These are phyloP conservation scores for Melanostoma scalare DNA, from an alignment of 2,888 invertebrate species.

Conservation along the genomic window DNA sequence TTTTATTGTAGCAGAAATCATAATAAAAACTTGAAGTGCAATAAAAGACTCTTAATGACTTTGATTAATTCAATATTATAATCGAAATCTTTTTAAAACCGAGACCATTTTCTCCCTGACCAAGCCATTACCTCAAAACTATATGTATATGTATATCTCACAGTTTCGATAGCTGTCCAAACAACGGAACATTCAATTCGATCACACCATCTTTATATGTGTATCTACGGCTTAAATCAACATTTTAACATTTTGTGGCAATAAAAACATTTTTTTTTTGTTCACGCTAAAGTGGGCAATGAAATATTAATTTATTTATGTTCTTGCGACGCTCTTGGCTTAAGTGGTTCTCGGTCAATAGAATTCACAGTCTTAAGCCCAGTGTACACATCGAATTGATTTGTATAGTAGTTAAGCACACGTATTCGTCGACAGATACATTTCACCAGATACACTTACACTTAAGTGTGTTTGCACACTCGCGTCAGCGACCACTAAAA, in stretches of 20 bases:
- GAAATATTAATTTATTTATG: conserved; percentile 72
- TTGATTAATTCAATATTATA: too few relatives aligned
- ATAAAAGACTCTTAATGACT: too few relatives aligned
- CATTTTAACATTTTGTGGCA: conserved; percentile 69
- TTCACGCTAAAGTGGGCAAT: conserved; percentile 65
- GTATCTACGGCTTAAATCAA: conserved; percentile 57
- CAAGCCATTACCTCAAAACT: too few relatives aligned
- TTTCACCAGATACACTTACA: conserved; percentile 72
- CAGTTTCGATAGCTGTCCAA: conserved; percentile 45
- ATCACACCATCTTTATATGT: conserved; percentile 34
- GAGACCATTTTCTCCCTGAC: too few relatives aligned
- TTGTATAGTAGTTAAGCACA: conserved; percentile 68
- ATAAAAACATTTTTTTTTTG: conserved; percentile 54
- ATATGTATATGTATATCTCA: too few relatives aligned
- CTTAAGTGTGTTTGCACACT: conserved; percentile 68
- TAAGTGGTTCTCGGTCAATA: conserved; percentile 71
- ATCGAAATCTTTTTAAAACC: too few relatives aligned
- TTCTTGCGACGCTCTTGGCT: conserved; percentile 55
- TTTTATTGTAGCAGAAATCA: too few relatives aligned
- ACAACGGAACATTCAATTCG: conserved; percentile 32
- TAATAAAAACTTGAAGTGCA: too few relatives aligned
- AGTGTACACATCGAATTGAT: conserved; percentile 67
- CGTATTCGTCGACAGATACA: conserved; percentile 61
- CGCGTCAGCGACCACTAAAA: conserved; percentile 53
- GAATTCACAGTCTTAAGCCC: conserved; percentile 49